Evolutionary conservation across 2,888 invertebrate species (phyloP).

Genomic region (Diachrysia chrysitis): DNA sequence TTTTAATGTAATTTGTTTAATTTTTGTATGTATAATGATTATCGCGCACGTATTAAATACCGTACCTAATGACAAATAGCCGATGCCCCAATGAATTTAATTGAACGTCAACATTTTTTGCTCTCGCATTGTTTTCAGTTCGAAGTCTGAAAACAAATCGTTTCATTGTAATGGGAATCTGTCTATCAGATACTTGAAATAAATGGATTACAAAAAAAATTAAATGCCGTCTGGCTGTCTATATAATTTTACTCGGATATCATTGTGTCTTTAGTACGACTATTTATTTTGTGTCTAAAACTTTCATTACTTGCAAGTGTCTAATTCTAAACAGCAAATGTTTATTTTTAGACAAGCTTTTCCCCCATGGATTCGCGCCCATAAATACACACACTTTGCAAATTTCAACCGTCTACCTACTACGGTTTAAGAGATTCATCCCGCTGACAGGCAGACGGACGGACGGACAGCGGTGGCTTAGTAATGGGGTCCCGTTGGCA

Average conservation of each 20-base stretch:
- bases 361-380: too few species aligned
- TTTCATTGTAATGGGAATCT: slow-evolving; percentile 31
- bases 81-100: slow-evolving; percentile 7
- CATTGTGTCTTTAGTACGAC: background rate
- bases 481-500: background rate
- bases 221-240: background rate
- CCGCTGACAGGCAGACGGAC: too few species aligned
- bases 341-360: too few species aligned
- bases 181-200: slow-evolving; percentile 38
- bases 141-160: slow-evolving; percentile 27
- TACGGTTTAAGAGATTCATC: too few species aligned
- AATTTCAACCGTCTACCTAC: too few species aligned
- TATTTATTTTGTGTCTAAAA: too few species aligned
- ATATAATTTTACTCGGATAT: background rate
- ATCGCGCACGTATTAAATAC: background rate
- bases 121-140: slow-evolving; percentile 25
- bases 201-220: slow-evolving; percentile 28
- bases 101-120: slow-evolving; percentile 19
- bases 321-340: too few species aligned
- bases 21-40: background rate
- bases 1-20: too few species aligned
- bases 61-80: slow-evolving; percentile 10
- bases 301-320: too few species aligned
- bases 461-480: too few species aligned
- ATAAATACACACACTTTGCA: too few species aligned